phyloP scores from a whole-genome alignment of 2,888 invertebrate genomes.

The Agrochola lota region DNA sequence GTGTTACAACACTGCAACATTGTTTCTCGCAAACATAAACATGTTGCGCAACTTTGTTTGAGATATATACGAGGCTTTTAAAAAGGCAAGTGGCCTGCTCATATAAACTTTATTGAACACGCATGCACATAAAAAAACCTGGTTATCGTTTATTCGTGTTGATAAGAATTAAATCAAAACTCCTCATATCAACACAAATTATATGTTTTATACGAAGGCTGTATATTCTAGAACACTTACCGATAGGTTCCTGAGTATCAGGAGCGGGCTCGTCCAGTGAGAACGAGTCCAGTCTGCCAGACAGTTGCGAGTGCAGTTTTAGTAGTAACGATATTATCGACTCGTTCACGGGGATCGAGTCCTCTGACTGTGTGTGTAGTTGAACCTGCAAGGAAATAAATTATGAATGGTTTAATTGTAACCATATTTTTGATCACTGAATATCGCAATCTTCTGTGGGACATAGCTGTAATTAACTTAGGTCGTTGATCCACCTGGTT shows the following conservation, averaged over 20 bases:
- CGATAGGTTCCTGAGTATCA: constrained; percentile 77
- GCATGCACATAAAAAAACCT: not conserved
- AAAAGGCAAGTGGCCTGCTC: not conserved
- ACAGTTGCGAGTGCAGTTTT: constrained; percentile 97
- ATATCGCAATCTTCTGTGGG: no score
- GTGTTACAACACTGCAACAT: not conserved
- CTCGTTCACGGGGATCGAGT: constrained; percentile 93
- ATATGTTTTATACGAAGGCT: not conserved
- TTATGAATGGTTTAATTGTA: not conserved
- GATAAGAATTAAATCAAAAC: no score
- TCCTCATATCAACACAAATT: no score
- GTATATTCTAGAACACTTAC: constrained; percentile 64
- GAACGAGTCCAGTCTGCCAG: constrained; percentile 95
- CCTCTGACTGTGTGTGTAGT: constrained; percentile 81
- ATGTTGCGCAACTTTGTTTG: not conserved
- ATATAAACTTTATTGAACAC: not conserved
- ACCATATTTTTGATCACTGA: not conserved
- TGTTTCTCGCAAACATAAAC: not conserved
- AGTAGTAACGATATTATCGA: constrained; percentile 97
- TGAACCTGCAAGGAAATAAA: constrained; percentile 74
- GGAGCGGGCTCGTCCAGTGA: constrained; percentile 89
- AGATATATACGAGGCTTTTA: not conserved
- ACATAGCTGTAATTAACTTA: not conserved
- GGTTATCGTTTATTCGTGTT: not conserved
- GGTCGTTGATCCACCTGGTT: not conserved